Percentiles rank a stretch among this genome's conserved stretches.
Conservation (phyloP, 37 sponge, comb jelly and placozoan species). For the Axinella damicornis region DNA sequence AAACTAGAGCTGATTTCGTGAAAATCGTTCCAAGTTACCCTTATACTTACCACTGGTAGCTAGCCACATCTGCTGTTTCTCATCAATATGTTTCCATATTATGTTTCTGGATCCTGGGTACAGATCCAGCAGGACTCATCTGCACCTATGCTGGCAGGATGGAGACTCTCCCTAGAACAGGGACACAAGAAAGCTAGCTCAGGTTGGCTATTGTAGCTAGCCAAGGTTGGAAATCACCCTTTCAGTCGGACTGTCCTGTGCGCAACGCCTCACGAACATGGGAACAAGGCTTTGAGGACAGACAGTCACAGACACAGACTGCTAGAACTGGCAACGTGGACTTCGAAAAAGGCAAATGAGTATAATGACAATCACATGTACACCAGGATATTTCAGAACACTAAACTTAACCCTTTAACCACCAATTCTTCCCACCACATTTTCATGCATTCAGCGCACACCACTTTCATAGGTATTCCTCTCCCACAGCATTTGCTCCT, state of each 20-base stretch:
- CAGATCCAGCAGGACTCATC: not conserved
- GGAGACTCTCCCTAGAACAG: not conserved
- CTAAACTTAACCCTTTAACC: no score
- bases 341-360: conserved; percentile 13
- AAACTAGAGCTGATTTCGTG: no score
- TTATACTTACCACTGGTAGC: no score
- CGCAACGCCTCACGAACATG: no score
- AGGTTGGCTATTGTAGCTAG: not conserved
- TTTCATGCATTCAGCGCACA: no score
- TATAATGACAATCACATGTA: conserved; percentile 13
- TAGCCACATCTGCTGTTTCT: not conserved
- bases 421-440: no score
- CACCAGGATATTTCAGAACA: conserved; percentile 1
- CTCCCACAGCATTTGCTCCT: no score
- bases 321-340: not conserved
- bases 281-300: no score
- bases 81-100: not conserved
- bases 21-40: no score
- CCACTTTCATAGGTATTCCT: no score
- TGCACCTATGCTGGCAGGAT: no score
- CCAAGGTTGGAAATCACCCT: not conserved
- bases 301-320: no score
- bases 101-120: not conserved
- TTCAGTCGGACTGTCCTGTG: not conserved
- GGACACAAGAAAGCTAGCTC: conserved; percentile 1